A percentile compares a stretch with the other conserved stretches of the same genome.
Conservation (phyloP, 2,113 vertebrate species). For the Chionis minor region DNA sequence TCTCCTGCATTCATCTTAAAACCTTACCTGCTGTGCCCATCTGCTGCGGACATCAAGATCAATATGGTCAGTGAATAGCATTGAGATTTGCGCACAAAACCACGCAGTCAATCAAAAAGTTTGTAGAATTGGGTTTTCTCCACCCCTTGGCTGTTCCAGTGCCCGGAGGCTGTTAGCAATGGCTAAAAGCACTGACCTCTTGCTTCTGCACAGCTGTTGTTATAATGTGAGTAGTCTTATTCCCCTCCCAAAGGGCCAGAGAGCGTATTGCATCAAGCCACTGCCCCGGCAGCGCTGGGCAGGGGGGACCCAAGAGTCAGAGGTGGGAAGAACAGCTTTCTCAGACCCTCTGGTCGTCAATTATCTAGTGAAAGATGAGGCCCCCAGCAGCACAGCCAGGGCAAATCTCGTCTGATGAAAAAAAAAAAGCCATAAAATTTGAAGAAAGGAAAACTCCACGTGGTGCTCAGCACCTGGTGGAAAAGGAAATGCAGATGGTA, state of each 20-base stretch:
- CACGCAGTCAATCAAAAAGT: neutral
- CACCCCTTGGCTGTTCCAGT: neutral
- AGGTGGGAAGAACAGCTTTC: neutral
- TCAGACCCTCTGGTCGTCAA: neutral
- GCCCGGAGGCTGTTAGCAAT: neutral
- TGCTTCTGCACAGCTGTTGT: neutral
- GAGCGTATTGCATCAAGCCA: rapidly evolving
- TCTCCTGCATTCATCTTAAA: neutral
- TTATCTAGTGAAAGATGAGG: neutral
- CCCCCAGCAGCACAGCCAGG: neutral
- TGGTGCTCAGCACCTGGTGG: neutral
- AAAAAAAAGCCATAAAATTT: rapidly evolving
- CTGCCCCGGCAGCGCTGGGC: neutral
- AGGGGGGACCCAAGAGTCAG: neutral
- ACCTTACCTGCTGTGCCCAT: neutral
- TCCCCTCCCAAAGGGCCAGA: neutral
- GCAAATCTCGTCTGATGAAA: neutral
- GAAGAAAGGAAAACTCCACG: neutral
- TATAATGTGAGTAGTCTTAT: neutral
- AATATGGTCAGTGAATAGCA: neutral
- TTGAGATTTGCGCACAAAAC: neutral
- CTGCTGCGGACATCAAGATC: neutral
- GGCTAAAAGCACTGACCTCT: neutral
- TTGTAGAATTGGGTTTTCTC: neutral
- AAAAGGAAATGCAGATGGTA: neutral